These are phyloP conservation scores for Hemistola chrysoprasaria DNA, from an alignment of 2,888 invertebrate species.

Conservation along the genomic window DNA sequence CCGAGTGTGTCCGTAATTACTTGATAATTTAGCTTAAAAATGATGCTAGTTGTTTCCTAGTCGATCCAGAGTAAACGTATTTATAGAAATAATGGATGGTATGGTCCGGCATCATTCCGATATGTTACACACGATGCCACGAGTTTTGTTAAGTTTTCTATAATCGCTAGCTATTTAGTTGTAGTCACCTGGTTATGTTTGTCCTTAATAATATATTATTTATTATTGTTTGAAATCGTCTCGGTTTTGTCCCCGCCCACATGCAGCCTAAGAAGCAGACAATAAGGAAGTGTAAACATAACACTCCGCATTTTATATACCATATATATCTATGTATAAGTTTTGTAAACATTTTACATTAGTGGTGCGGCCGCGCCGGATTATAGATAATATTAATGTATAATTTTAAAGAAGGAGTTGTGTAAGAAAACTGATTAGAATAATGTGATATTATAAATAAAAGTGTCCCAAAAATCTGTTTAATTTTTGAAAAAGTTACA, in stretches of 20 bases:
- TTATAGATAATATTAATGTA: constrained; percentile 71
- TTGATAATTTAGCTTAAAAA: constrained; percentile 5
- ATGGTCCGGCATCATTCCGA: constrained; percentile 30
- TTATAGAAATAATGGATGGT: constrained; percentile 6
- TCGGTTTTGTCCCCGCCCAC: constrained; percentile 19
- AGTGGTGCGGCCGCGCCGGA: constrained; percentile 62
- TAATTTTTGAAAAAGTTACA: constrained; percentile 63
- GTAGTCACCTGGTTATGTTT: constrained; percentile 26
- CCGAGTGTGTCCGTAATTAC: too few species aligned
- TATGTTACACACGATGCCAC: constrained; percentile 34
- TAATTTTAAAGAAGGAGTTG: constrained; percentile 70
- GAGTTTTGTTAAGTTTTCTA: constrained; percentile 20
- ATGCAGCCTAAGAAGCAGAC: not conserved
- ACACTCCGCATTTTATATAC: constrained; percentile 23
- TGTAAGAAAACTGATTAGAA: constrained; percentile 73
- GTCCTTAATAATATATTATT: constrained; percentile 12
- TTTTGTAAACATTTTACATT: constrained; percentile 76
- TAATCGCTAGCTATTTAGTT: constrained; percentile 21
- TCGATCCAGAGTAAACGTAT: constrained; percentile 15
- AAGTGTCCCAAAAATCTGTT: constrained; percentile 67
- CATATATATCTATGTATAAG: constrained; percentile 56
- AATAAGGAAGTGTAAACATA: not conserved
- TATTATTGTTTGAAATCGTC: constrained; percentile 8
- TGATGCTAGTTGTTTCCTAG: constrained; percentile 18
- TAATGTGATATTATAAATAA: constrained; percentile 44